Conservation (phyloP, 2,113 vertebrate genomes). For the Ochotona curzoniae region DNA sequence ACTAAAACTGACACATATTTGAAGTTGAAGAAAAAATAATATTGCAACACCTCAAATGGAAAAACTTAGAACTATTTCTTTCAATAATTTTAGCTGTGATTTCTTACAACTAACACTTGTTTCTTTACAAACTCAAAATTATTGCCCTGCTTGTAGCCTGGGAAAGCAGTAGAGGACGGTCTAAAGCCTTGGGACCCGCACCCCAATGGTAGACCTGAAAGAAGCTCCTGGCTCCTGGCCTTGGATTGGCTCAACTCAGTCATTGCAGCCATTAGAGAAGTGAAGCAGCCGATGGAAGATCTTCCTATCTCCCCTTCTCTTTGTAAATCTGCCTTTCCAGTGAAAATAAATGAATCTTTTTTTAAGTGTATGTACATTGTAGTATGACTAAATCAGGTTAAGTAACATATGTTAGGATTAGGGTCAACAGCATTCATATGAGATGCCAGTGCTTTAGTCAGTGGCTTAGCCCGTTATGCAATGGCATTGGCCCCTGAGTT, state of each 20-base stretch:
- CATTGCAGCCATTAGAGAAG: too few relatives aligned
- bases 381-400: not conserved
- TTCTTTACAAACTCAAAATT: not conserved
- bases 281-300: too few relatives aligned
- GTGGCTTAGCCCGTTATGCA: too few relatives aligned
- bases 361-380: not conserved
- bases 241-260: too few relatives aligned
- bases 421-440: too few relatives aligned
- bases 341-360: not conserved
- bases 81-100: not conserved
- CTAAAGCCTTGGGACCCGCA: too few relatives aligned
- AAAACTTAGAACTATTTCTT: not conserved
- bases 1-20: not conserved
- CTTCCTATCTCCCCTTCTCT: too few relatives aligned
- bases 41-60: not conserved
- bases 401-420: not conserved
- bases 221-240: too few relatives aligned
- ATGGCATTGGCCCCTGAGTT: not conserved
- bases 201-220: too few relatives aligned
- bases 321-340: too few relatives aligned
- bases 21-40: not conserved
- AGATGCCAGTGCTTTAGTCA: too few relatives aligned
- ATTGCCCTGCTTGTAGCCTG: not conserved
- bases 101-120: not conserved
- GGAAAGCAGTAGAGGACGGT: too few relatives aligned